Conservation (phyloP, 2,113 vertebrate species). For the Melanotaenia duboulayi region DNA sequence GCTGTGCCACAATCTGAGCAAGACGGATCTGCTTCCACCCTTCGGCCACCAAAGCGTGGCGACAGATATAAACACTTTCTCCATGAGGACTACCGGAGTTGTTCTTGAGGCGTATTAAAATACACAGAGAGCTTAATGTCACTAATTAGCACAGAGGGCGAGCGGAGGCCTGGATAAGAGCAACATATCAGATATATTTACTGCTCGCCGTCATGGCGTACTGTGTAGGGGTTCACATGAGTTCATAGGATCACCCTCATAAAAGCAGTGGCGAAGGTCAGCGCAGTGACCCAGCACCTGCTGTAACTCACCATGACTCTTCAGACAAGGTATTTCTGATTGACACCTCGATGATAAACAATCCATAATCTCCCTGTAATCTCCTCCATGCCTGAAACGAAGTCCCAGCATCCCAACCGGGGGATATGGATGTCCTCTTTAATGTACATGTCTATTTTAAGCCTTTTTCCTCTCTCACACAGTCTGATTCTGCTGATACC, state of each 20-base stretch:
- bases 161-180: neutral
- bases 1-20: too few relatives aligned
- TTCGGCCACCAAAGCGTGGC: neutral
- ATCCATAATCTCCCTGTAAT: constrained; percentile 22
- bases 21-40: neutral
- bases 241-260: constrained; percentile 37
- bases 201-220: constrained; percentile 7
- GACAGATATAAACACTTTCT: constrained; percentile 35
- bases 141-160: constrained; percentile 19
- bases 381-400: constrained; percentile 7
- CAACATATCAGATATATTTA: neutral
- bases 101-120: constrained; percentile 34
- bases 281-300: constrained; percentile 51
- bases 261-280: constrained; percentile 38
- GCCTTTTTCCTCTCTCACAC: too few relatives aligned
- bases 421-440: too few relatives aligned
- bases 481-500: too few relatives aligned
- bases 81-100: constrained; percentile 11
- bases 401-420: neutral
- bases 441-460: too few relatives aligned
- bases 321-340: constrained; percentile 30
- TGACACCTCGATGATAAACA: constrained; percentile 29
- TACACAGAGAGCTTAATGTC: neutral
- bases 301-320: constrained; percentile 18
- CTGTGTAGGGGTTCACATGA: constrained; percentile 4